Evolutionary conservation across 2,797 vertebrate species (phyloP).

Genomic region (Eidolon dupreanum): DNA sequence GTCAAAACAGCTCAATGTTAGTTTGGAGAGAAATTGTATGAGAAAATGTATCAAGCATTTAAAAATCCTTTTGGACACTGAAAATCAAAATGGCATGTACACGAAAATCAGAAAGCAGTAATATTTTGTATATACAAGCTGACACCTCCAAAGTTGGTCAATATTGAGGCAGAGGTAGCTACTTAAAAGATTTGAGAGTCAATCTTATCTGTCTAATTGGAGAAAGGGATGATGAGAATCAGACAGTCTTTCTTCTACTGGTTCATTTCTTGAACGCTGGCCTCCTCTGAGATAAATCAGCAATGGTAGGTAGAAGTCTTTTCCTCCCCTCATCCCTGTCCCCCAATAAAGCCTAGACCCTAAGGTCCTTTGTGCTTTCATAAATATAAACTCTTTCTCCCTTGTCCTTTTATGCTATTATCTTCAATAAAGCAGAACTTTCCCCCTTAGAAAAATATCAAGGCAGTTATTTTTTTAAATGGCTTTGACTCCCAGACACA

Average conservation of each 20-base stretch:
- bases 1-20: neutral
- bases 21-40: neutral
- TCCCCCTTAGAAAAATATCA: neutral
- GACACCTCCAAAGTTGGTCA: neutral
- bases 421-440: neutral
- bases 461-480: neutral
- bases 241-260: neutral
- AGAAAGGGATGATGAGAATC: neutral
- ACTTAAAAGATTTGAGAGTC: neutral
- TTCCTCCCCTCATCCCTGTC: fast-evolving
- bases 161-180: neutral
- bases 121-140: neutral
- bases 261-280: neutral
- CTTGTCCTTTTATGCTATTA: neutral
- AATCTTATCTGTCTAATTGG: neutral
- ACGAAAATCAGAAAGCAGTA: neutral
- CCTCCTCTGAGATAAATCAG: neutral
- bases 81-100: neutral
- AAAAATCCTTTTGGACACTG: neutral
- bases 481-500: neutral
- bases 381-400: neutral
- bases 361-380: neutral
- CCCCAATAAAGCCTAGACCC: neutral
- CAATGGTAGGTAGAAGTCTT: neutral
- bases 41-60: slow-evolving; percentile 30